phyloP scores from a whole-genome alignment of 2,113 vertebrate genomes.

The Hemichromis elongatus region DNA sequence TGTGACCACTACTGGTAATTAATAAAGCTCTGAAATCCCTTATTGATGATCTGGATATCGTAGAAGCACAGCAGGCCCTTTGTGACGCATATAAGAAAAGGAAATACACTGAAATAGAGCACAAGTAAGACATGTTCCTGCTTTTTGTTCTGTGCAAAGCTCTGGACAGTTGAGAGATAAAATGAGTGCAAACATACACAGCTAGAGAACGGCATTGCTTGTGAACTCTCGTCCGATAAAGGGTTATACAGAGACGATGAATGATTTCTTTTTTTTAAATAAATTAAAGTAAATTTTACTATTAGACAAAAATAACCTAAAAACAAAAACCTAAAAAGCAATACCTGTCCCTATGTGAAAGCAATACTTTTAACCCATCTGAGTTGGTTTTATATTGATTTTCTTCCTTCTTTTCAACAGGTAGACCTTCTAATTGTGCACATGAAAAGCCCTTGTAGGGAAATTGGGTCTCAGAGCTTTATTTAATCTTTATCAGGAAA shows the following conservation, averaged over 20 bases:
- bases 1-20: neutral
- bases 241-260: neutral
- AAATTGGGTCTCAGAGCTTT: neutral
- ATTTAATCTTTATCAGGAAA: neutral
- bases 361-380: neutral
- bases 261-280: neutral
- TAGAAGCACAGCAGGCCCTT: neutral
- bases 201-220: neutral
- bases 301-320: neutral
- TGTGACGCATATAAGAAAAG: neutral
- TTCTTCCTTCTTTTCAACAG: neutral
- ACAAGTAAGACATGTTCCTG: neutral
- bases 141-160: accelerated
- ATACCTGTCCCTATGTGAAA: neutral
- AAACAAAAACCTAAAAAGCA: accelerated
- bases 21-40: neutral
- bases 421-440: neutral
- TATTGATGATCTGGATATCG: neutral
- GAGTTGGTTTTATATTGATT: neutral
- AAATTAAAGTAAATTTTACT: neutral
- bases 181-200: neutral
- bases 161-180: neutral
- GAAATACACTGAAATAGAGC: neutral
- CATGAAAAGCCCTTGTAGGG: neutral
- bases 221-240: accelerated